Percentiles rank a stretch among this genome's conserved stretches.
Conservation (phyloP, 2,797 vertebrate species). For the Avahi laniger region DNA sequence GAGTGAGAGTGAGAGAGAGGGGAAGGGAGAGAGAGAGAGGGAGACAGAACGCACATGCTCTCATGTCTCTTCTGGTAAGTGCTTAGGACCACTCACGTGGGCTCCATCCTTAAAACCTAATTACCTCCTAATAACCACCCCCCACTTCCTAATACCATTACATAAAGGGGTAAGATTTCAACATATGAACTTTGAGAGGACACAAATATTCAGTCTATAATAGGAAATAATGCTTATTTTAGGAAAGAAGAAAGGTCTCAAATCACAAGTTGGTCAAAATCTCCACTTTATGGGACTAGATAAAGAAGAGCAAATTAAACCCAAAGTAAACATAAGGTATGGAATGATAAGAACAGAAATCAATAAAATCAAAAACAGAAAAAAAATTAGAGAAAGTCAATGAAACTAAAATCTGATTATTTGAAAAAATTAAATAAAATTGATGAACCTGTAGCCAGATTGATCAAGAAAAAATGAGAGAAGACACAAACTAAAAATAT, state of each 20-base stretch:
- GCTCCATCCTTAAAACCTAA: background rate
- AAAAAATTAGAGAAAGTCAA: background rate
- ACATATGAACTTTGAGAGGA: background rate
- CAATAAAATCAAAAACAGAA: background rate
- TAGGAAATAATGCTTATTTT: background rate
- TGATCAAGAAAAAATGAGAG: background rate
- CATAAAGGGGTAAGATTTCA: background rate
- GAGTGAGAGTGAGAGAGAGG: too few species aligned
- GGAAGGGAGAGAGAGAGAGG: background rate
- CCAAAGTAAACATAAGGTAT: background rate
- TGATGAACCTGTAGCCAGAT: background rate
- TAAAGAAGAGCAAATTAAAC: background rate
- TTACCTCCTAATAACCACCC: background rate
- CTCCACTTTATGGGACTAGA: background rate
- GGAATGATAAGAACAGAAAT: background rate
- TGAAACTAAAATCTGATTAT: background rate
- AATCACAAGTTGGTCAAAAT: background rate
- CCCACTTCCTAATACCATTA: background rate
- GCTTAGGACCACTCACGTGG: background rate
- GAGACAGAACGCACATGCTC: too few species aligned
- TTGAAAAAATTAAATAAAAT: background rate
- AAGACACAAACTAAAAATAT: background rate
- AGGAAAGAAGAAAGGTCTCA: background rate
- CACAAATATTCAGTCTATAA: background rate
- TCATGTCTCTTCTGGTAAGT: background rate